Conservation (phyloP, 2,113 vertebrate genomes). For the Verasper variegatus region DNA sequence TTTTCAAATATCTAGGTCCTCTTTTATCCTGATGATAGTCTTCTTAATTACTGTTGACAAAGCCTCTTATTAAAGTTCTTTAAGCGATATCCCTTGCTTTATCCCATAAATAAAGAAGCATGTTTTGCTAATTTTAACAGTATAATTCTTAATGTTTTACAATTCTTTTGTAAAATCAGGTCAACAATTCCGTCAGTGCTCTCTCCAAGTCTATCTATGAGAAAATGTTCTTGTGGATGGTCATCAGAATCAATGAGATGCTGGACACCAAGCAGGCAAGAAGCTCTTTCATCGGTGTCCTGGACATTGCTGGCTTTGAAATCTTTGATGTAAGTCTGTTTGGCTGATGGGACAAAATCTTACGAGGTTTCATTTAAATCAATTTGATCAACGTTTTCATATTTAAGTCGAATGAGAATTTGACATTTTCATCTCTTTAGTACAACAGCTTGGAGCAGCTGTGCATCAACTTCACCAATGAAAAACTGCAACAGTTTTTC, state of each 20-base stretch:
- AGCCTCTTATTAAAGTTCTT: no score
- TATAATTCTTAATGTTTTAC: neutral
- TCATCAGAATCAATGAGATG: constrained; percentile 81
- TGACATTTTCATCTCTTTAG: neutral
- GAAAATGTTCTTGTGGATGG: constrained; percentile 87
- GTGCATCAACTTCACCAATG: constrained; percentile 92
- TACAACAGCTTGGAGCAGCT: constrained; percentile 90
- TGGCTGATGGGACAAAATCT: neutral
- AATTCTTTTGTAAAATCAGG: constrained; percentile 53
- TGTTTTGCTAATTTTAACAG: neutral
- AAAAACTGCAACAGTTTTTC: constrained; percentile 93
- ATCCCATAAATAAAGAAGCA: no score
- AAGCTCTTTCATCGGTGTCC: constrained; percentile 81
- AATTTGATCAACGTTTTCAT: neutral
- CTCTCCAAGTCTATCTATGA: constrained; percentile 84
- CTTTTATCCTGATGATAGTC: no score
- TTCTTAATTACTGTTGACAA: neutral
- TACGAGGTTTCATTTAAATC: neutral
- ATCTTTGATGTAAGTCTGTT: constrained; percentile 80
- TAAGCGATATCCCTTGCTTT: no score
- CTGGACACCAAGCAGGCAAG: constrained; percentile 81
- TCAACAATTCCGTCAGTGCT: constrained; percentile 77
- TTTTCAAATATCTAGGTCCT: neutral
- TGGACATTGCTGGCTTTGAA: constrained; percentile 86
- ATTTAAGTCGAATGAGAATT: no score